Base-by-base conservation (phyloP, 2,113 vertebrate species). In the Crotophaga sulcirostris region DNA sequence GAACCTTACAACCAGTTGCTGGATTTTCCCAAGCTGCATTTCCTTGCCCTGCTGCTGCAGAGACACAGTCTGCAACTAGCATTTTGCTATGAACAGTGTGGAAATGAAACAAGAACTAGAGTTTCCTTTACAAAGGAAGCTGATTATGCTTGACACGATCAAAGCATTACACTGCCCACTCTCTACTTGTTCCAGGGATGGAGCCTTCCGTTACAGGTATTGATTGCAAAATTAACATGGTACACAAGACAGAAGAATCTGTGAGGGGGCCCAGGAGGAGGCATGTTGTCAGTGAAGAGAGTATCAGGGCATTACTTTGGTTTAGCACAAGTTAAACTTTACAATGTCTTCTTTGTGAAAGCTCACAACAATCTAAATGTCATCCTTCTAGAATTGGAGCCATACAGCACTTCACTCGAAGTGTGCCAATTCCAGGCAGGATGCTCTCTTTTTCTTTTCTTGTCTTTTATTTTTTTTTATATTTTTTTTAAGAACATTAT, bases 341-440 rank as follows among this genome's bases (percentile, higher is more conserved):
- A 29, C n/a, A 45, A 6, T 78, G 75, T 28, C 90, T 69, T 93
- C 73, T 52, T 89, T 91, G 42, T 68, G 34, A 63, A 88, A 86
- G 28, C 52, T 74, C 52, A 52, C 16, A 76, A 69, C n/a, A 62
- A 82, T n/a, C 26, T 28, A 88, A 77, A 84, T 56, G 51, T n/a
- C 81, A 25, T 72, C 16, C 70, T 54, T 88, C 90, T 15, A 89
- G 95, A 91, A 94, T 91, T 72, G 59, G 58, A 95, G 66, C n/a
- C 52, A 16, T 87, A 67, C 11, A 79, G 21, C 17, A 74, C 49
- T 94, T 96, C 47, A 49, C 42, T 93, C 59, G 78, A 42, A 6
- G 2, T 72, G 64, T 78, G 58, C 70, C 85, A 6, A 73, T 96
- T 87, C 33, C 45, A 49, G 45, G 26, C 73, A 81, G 75, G 51